Evolutionary conservation across 2,797 vertebrate genomes (phyloP), one percentile per base, ranked within the genome.

Genomic region (Astyanax mexicanus): DNA sequence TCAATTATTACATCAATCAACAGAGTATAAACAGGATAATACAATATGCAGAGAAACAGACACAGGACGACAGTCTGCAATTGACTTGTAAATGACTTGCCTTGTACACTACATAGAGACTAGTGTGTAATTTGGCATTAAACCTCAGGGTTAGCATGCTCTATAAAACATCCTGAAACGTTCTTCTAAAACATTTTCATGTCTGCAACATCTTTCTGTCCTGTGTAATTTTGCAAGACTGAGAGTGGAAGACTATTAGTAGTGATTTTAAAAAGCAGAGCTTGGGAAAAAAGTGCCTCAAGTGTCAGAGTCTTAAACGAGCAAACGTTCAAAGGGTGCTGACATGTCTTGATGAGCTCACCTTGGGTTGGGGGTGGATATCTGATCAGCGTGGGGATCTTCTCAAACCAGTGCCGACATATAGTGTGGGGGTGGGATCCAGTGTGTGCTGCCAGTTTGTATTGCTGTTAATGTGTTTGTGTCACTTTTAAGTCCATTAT

Each of bases 341-440:
- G 45, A 67, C 45, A 37, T 47, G 27, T 32, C 65, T 37, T 67
- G 45, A 67, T 67, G 65, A 67, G 42, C 42, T 67, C 25, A 47
- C 64, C 42, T 67, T 47, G 44, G 32, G 64, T 49, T 67, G 17
- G 40, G 40, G 61, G 61, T 40, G 65, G 61, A 65, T 65, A 65
- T 65, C 8, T 27, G 61, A 65, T 65, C 61, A 65, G 61, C 12
- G 23, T 27, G 38, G 23, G 61, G 61, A 44, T 44, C 40, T 64
- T 12, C 21, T 17, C 44, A 45, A 65, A 61, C 61, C 40, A 65
- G 2, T 44, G 60, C 21, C 13, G 37, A 44, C 60, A 42, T 23
- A 55, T 25, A 29, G 37, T 27, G 40, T 21, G 61, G 42, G 61
- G 42, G 42, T 65, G 23, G 6, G 23, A 21, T 4, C 15, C 13